phyloP scores from a whole-genome alignment of 2,888 invertebrate genomes.

The Liodrosophila aerea region DNA sequence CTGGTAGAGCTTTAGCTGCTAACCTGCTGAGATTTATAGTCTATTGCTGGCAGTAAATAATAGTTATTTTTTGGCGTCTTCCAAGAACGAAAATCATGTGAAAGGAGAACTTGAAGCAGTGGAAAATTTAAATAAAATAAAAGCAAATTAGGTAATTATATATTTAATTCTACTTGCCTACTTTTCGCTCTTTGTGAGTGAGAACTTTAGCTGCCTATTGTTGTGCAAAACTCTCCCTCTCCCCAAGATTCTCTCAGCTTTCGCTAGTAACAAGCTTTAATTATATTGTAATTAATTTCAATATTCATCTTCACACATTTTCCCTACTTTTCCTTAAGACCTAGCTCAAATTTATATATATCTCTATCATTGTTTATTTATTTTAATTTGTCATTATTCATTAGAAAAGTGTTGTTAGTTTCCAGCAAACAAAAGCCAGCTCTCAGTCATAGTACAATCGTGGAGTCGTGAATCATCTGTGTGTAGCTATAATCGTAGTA shows the following conservation, averaged over 20 bases:
- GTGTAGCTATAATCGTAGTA: conserved; percentile 12
- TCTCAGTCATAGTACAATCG: conserved; percentile 31
- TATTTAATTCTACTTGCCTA: too few species aligned
- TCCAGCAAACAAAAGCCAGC: conserved; percentile 19
- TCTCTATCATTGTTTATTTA: neutral
- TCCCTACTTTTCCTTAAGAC: neutral
- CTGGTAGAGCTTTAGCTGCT: conserved; percentile 14
- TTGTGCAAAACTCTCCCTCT: conserved; percentile 16
- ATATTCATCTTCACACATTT: conserved; percentile 18
- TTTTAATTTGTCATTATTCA: neutral
- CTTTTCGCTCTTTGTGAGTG: conserved; percentile 1
- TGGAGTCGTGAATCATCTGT: conserved; percentile 53
- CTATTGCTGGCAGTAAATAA: conserved; percentile 13
- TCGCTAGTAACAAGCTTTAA: conserved; percentile 21
- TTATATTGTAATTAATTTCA: conserved; percentile 32
- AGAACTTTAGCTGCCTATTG: conserved; percentile 32
- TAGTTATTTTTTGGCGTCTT: neutral
- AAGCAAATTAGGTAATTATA: too few species aligned
- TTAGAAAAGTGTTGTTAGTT: neutral
- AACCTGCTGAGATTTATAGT: conserved; percentile 37
- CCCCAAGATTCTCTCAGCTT: conserved; percentile 3
- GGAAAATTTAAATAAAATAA: too few species aligned
- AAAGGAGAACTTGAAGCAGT: too few species aligned
- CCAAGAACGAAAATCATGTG: too few species aligned
- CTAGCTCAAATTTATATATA: neutral